Evolutionary conservation across 2,888 invertebrate genomes (phyloP), one percentile per base, ranked within the genome.

Genomic region (Synanthedon tipuliformis): DNA sequence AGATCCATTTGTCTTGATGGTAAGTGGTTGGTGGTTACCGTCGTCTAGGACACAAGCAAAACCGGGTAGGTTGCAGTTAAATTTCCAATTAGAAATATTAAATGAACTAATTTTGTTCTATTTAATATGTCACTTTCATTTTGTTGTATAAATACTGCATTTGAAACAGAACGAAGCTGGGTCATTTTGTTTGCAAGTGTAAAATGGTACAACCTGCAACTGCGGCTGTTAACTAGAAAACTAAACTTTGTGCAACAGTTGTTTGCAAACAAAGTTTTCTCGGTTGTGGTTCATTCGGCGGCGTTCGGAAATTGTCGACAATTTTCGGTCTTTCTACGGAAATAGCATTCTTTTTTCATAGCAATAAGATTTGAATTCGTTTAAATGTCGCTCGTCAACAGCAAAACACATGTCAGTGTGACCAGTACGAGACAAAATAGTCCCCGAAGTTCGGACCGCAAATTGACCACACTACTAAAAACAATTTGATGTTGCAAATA

Each of bases 401-500:
- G 49, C 23, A 49, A 49, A 45, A 16, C 23, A 49, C 2, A 11
- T 16, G 49, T 50, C 34, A 27, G 40, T 40, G 12, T n/a, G 34
- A 34, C 51, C 56, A 52, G 65, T 59, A 58, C 58, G 61, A 57
- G 64, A 63, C 57, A 56, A 52, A 34, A 48, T 60, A 65, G 64
- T 69, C 64, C 52, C 55, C 60, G 61, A 60, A 64, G 60, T 59
- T 62, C 41, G n/a, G 45, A 68, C 73, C 72, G 63, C 79, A 75
- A 71, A 73, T 68, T 65, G 64, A 74, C 75, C 69, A 59, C 63
- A 58, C 68, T 75, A 73, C 60, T 64, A 73, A 69, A 77, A 76
- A 79, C 79, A 83, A 81, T 80, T 72, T 75, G 34, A 34, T 10
- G 34, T 34, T 10, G 34, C 34, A 10, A 34, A 34, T 34, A 7